These are phyloP conservation scores for Phainopepla nitens DNA, from an alignment of 2,113 vertebrate species.

Conservation along the genomic window DNA sequence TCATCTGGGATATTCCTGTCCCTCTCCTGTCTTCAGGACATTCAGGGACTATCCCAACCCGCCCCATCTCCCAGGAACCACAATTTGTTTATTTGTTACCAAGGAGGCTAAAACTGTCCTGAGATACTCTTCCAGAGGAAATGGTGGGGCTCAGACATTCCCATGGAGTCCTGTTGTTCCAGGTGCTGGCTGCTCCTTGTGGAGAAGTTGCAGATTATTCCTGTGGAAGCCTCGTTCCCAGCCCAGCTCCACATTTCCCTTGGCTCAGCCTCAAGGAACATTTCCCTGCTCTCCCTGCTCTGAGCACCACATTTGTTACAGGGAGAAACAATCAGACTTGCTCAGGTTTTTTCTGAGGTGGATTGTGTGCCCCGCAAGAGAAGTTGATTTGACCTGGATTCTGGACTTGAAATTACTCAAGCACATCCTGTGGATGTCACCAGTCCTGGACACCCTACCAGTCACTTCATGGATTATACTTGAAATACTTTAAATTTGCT, in stretches of 20 bases:
- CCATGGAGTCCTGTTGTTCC: not conserved
- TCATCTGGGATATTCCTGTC: not conserved
- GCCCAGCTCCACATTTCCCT: not conserved
- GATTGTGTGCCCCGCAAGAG: not conserved
- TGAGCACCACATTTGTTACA: not conserved
- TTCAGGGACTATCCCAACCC: not conserved
- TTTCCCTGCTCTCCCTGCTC: not conserved
- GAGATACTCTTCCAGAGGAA: not conserved
- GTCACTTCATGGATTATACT: not conserved
- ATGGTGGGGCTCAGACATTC: not conserved
- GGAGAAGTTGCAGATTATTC: not conserved
- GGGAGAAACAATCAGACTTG: not conserved
- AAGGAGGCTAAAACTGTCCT: not conserved
- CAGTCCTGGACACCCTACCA: not conserved
- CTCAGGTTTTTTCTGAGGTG: not conserved
- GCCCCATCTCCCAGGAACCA: not conserved
- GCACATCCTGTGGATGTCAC: not conserved
- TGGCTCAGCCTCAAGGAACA: not conserved
- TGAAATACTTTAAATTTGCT: not conserved
- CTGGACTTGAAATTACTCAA: slow-evolving; percentile 9
- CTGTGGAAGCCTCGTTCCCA: not conserved
- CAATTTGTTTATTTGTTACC: slow-evolving; percentile 13
- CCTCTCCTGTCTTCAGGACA: not conserved
- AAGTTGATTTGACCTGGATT: slow-evolving; percentile 23
- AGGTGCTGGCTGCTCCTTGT: not conserved